Evolutionary conservation across 1,140 invertebrate genomes (phyloP).

Genomic region (Daktulosphaira vitifoliae): DNA sequence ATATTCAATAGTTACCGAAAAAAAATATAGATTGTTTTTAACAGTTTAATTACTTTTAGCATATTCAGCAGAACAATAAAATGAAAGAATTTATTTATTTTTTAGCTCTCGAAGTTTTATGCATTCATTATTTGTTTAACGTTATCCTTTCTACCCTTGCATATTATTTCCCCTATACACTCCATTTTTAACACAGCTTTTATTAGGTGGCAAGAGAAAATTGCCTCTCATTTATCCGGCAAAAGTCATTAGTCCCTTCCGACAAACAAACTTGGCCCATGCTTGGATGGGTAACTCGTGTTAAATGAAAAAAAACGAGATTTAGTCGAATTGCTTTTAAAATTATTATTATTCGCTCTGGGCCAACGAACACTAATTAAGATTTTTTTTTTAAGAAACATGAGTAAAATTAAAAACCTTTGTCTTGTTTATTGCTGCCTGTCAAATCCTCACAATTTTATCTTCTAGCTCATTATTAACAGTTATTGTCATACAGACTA

Average conservation of each 20-base stretch:
- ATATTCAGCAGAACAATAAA: too few species aligned
- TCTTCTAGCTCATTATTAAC: background rate
- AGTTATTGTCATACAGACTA: background rate
- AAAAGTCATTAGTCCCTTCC: slow-evolving; percentile 15
- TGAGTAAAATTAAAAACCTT: slow-evolving; percentile 2
- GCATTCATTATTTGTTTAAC: background rate
- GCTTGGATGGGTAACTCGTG: background rate
- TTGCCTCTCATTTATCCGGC: slow-evolving; percentile 12
- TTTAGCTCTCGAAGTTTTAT: too few species aligned
- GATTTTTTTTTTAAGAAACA: background rate
- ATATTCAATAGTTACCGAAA: too few species aligned
- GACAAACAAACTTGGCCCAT: background rate
- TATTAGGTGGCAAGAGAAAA: background rate
- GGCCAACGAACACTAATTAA: slow-evolving; percentile 9
- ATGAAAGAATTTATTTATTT: too few species aligned
- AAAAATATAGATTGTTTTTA: background rate
- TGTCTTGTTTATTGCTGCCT: background rate
- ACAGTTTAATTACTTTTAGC: background rate
- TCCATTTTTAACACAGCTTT: slow-evolving; percentile 6
- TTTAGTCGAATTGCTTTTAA: slow-evolving; percentile 23
- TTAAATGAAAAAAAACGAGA: background rate
- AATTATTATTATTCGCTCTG: slow-evolving; percentile 8
- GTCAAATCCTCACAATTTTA: background rate
- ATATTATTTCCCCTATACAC: background rate
- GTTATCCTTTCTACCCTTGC: background rate